Conservation (phyloP, 2,797 vertebrate genomes). For the Lepus oiostolus region DNA sequence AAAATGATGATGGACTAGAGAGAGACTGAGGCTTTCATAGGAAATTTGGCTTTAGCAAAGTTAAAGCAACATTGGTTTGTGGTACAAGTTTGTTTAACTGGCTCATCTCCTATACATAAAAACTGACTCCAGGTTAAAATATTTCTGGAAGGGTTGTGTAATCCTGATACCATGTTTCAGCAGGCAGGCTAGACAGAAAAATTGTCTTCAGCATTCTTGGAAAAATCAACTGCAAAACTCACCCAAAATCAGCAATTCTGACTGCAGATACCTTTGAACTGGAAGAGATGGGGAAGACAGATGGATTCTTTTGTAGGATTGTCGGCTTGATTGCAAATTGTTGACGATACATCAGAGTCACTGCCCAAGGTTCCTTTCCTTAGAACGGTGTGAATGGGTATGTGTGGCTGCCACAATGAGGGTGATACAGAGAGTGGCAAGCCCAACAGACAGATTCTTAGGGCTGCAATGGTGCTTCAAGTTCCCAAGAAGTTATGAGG, state of each 20-base stretch:
- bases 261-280: slow-evolving; percentile 80
- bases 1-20: slow-evolving; percentile 86
- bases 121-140: slow-evolving; percentile 83
- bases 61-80: slow-evolving; percentile 88
- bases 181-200: slow-evolving; percentile 74
- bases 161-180: slow-evolving; percentile 64
- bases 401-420: background rate
- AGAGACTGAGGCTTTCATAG: slow-evolving; percentile 87
- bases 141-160: slow-evolving; percentile 80
- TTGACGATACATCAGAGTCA: slow-evolving; percentile 86
- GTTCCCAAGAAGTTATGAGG: background rate
- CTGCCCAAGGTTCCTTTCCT: slow-evolving; percentile 85
- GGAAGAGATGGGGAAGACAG: slow-evolving; percentile 80
- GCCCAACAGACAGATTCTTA: background rate
- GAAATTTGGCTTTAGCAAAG: slow-evolving; percentile 89
- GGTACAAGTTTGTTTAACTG: slow-evolving; percentile 88
- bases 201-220: slow-evolving; percentile 8
- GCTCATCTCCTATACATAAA: slow-evolving; percentile 83
- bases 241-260: slow-evolving; percentile 81
- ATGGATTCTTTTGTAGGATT: slow-evolving; percentile 91
- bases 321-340: slow-evolving; percentile 89
- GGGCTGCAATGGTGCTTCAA: slow-evolving; percentile 53
- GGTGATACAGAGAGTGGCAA: background rate
- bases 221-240: background rate
- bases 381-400: slow-evolving; percentile 75